Evolutionary conservation across 2,888 invertebrate species (phyloP), one percentile per base, ranked within the genome.

Genomic region (Ariolimax columbianus): DNA sequence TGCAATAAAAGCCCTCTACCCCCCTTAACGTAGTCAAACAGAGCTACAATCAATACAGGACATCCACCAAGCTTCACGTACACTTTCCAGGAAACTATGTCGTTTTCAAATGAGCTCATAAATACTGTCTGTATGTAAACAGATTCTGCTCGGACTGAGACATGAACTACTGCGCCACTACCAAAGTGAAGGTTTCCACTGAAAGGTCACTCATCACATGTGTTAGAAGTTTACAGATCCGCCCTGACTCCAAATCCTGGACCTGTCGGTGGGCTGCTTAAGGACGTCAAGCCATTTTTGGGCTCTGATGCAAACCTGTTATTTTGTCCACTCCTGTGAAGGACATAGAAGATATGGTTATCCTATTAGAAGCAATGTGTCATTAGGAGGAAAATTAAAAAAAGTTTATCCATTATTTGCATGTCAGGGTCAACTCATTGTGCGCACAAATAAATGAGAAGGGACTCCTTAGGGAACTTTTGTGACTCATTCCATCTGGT

Each of bases 261-360:
- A 17, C 97, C 98, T 84, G 96, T 96, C 14, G 99, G 99, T 88
- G 97, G 97, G 90, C 96, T 96, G 33, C 95, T 97, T 59, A 99
- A 95, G 0, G 97, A 97, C 0, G 99, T 99, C 23, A 98, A 96
- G 11, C 97, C 97, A 47, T 96, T 97, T 43, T 96, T 95, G 0
- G 99, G 99, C 94, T 99, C 99, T 30, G 97, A 96, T 0, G 99
- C 97, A 94, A 96, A 98, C 91, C 99, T 96, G 55, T 88, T 77
- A 40, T 90, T 88, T 85, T 93, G 92, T 43, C 98, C 98, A 94
- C 96, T 98, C 93, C 97, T 96, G 91, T 40, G 94, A 94, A 43
- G 19, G 38, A 77, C 38, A 33, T 11, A 55, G 23, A 7, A 55
- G 55, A 11, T 55, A 55, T 17, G 55, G 55, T 19, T 14, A 55